Evolutionary conservation across 2,797 vertebrate species (phyloP).

Genomic region (Acrossocheilus wenchowensis): DNA sequence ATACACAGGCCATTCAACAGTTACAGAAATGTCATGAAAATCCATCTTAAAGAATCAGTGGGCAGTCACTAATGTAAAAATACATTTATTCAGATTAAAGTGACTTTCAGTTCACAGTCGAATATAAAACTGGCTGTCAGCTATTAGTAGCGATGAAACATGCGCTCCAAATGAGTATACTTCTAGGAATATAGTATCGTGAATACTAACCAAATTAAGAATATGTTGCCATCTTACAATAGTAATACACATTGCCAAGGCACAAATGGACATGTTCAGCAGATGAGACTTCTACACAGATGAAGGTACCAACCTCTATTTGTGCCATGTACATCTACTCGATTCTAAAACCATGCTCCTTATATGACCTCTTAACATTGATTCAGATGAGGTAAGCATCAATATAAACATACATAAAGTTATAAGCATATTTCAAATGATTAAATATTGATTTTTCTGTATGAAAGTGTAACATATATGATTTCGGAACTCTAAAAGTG

Average conservation of each 20-base stretch:
- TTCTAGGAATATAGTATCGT: not conserved
- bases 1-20: constrained; percentile 11
- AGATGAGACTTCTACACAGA: constrained; percentile 35
- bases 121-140: constrained; percentile 77
- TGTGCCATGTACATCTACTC: constrained; percentile 34
- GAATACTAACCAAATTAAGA: constrained; percentile 26
- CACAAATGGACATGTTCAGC: constrained; percentile 46
- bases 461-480: constrained; percentile 32
- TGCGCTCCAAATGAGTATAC: constrained; percentile 34
- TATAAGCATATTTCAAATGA: constrained; percentile 14
- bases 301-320: constrained; percentile 34
- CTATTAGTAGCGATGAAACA: constrained; percentile 47
- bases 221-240: constrained; percentile 21
- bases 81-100: constrained; percentile 99
- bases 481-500: constrained; percentile 21
- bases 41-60: constrained; percentile 43
- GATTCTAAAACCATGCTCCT: constrained; percentile 29
- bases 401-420: constrained; percentile 34
- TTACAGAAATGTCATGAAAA: constrained; percentile 11
- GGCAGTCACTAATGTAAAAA: constrained; percentile 86
- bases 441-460: constrained; percentile 18
- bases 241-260: constrained; percentile 42
- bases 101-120: constrained; percentile 93
- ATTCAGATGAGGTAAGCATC: constrained; percentile 24
- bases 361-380: constrained; percentile 18